Base-by-base conservation (phyloP, 2,113 vertebrate genomes). In the Dolichotis patagonum region DNA sequence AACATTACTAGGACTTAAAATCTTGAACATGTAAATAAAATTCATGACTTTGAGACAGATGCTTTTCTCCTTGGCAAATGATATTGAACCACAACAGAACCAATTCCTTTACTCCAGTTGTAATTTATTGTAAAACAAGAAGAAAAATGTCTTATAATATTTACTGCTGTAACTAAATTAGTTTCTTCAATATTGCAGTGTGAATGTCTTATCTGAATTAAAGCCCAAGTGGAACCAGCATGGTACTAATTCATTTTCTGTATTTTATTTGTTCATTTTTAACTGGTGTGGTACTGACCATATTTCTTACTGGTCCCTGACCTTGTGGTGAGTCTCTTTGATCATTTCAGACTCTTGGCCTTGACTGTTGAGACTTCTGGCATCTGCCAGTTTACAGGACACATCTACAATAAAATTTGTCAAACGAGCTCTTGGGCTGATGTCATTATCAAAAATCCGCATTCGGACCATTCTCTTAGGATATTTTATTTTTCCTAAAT, bases 401-500 rank as follows among this genome's bases (percentile, higher is more conserved):
- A 90, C 8, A 93, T 35, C 19, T 75, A 43, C 24, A 43, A 75
- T 43, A 43, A 75, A 75, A 7, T 20, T 85, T 81, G 69, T 87
- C 67, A 38, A 54, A 88, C 93, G 67, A 86, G 35, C 54, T 73
- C 3, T 35, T 58, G 32, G 28, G 54, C 32, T 85, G 69, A 52
- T 85, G 32, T 82, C 81, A 60, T 38, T 41, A 35, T 92, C 38
- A 89, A 81, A 81, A 80, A 49, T 85, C 58, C 96, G 13, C 62
- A 67, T 65, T n/a, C n/a, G 8, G 73, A 32, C 7, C 43, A 49
- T 83, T 94, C 32, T 65, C 19, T 71, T 69, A 71, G 69, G n/a
- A 93, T 32, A 78, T 95, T 49, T 85, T 85, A 62, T 78, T 93
- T 94, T 94, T 75, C 71, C 41, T 73, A 58, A 88, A 30, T 65